Conservation (phyloP, 2,888 invertebrate genomes). For the Lacanobia oleracea region DNA sequence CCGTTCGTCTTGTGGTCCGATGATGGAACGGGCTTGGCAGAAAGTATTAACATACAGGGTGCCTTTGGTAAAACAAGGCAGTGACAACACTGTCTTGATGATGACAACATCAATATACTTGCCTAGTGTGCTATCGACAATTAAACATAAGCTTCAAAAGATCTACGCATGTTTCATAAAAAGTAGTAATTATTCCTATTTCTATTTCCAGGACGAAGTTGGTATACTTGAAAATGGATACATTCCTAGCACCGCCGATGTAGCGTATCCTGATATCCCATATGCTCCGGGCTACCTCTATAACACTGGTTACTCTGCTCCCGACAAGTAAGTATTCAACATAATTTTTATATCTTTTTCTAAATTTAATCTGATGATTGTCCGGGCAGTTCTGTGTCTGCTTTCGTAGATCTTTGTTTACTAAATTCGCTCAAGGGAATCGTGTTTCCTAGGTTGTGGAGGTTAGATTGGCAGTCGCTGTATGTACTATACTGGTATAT, state of each 20-base stretch:
- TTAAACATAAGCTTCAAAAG: no score
- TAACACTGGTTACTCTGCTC: slow-evolving; percentile 74
- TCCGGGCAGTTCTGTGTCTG: background rate
- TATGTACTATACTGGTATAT: no score
- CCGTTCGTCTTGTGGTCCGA: no score
- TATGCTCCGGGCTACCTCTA: slow-evolving; percentile 86
- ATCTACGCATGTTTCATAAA: background rate
- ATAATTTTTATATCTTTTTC: background rate
- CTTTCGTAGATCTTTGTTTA: no score
- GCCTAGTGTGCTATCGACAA: background rate
- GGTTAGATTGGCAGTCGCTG: no score
- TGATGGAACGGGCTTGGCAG: no score
- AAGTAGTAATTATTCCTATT: background rate
- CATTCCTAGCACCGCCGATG: slow-evolving; percentile 75
- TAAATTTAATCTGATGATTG: background rate
- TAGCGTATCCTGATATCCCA: slow-evolving; percentile 83
- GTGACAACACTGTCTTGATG: background rate
- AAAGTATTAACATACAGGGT: background rate
- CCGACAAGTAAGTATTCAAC: slow-evolving; percentile 74
- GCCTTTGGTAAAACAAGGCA: background rate
- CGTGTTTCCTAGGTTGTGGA: no score
- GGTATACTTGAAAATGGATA: slow-evolving; percentile 77
- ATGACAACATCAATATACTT: background rate
- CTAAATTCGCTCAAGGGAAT: no score
- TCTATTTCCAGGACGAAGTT: slow-evolving; percentile 74